These are phyloP conservation scores for Anneissia japonica DNA, from an alignment of 35 echinoderm and acorn worm genomes.

Conservation along the genomic window DNA sequence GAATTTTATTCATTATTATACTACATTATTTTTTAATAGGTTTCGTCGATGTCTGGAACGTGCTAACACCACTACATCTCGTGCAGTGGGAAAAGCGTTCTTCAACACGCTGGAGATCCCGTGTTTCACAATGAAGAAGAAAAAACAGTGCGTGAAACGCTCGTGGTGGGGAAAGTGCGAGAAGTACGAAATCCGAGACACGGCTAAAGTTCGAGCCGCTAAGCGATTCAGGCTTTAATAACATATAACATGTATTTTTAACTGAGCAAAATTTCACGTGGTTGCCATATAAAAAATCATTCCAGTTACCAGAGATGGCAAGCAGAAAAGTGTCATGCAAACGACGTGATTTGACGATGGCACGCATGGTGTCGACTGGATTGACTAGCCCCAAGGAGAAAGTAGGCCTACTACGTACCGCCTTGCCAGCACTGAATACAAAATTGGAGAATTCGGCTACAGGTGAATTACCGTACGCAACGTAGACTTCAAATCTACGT, in stretches of 20 bases:
- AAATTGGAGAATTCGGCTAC: no score
- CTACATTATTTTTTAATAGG: slow-evolving; percentile 2
- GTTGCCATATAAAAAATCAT: not conserved
- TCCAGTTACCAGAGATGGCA: not conserved
- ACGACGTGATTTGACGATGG: no score
- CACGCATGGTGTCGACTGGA: no score
- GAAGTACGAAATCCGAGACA: slow-evolving; percentile 20
- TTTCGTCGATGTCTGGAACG: slow-evolving; percentile 60
- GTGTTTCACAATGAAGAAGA: slow-evolving; percentile 45
- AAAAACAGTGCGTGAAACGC: slow-evolving; percentile 49
- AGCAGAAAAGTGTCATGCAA: no score
- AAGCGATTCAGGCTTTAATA: not conserved
- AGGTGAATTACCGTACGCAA: no score
- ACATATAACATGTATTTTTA: not conserved
- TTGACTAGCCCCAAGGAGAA: no score
- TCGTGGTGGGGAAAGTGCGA: slow-evolving; percentile 48
- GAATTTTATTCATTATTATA: no score
- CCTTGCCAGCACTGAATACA: no score
- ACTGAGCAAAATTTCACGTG: not conserved
- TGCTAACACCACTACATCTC: slow-evolving; percentile 19
- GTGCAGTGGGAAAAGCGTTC: slow-evolving; percentile 35
- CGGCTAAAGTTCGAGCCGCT: slow-evolving; percentile 36
- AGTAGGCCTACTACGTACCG: no score
- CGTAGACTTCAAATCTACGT: no score
- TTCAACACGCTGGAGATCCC: slow-evolving; percentile 44